phyloP scores from a whole-genome alignment of 2,797 vertebrate genomes.

The Etheostoma nigrum region DNA sequence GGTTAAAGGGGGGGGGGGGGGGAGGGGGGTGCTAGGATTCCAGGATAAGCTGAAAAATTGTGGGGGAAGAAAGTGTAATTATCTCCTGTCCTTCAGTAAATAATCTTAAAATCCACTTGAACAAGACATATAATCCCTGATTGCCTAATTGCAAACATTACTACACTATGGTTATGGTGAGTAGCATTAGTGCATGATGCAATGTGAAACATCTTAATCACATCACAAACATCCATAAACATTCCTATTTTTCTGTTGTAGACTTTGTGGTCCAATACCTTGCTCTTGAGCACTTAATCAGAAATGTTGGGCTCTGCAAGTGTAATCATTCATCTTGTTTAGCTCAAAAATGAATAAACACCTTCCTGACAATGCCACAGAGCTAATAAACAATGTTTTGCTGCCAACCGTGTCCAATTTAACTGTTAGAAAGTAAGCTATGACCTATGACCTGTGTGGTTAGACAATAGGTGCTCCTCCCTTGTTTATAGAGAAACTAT shows the following conservation, averaged over 20 bases:
- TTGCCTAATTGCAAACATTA: conserved; percentile 11
- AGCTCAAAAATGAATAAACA: background rate
- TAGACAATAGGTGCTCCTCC: conserved; percentile 34
- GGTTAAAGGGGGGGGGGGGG: conserved; percentile 25
- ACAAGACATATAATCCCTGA: conserved; percentile 6
- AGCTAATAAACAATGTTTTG: background rate
- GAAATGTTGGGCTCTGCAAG: conserved; percentile 9
- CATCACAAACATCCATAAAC: background rate
- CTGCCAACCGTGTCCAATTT: background rate
- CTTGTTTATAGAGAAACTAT: conserved; percentile 28
- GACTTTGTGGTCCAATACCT: background rate
- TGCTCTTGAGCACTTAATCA: background rate
- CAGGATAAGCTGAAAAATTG: background rate
- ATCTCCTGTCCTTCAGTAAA: conserved; percentile 25
- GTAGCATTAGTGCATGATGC: background rate
- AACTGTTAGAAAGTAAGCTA: conserved; percentile 9
- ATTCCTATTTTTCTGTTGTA: background rate
- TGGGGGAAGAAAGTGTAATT: conserved; percentile 9
- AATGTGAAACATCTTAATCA: background rate
- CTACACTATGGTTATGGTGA: background rate
- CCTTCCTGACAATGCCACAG: background rate
- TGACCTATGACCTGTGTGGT: conserved; percentile 11
- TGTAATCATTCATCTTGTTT: background rate
- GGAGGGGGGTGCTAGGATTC: conserved; percentile 26
- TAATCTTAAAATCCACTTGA: conserved; percentile 22